Evolutionary conservation across 2,888 invertebrate species (phyloP), one percentile per base, ranked within the genome.

Genomic region (Noctua comes): DNA sequence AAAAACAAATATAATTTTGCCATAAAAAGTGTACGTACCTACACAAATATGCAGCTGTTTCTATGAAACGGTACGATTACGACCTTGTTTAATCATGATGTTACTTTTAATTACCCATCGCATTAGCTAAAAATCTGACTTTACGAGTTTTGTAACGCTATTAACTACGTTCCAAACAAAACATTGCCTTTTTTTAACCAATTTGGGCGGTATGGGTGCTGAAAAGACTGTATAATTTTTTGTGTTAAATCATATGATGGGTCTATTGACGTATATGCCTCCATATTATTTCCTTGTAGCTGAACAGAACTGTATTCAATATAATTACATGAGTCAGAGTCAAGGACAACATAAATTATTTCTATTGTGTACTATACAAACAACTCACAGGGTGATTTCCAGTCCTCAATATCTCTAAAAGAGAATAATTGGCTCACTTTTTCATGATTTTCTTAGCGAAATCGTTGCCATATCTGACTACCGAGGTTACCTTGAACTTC

Each of bases 291-390:
- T 86, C 82, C 84, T 78, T 80, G 31, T 84, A 72, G 70, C 70
- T 73, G 66, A 76, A 75, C 81, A 84, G 62, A 82, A 80, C 70
- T 68, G 64, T 72, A 81, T 70, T 82, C 82, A 69, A 80, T 81
- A 75, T 81, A 83, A 82, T 85, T 80, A 76, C 68, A 76, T 88
- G 88, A 90, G 62, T 88, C 87, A 90, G 46, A 88, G 83, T 89
- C 93, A 93, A 93, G 92, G 92, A 90, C 86, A 72, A 72, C 43
- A 77, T 74, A 72, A 90, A 90, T 90, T 82, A 88, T 91, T 88
- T 83, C 82, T 87, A 85, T 84, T 81, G 73, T 81, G 70, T 86
- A 75, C 73, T 88, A 84, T 89, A 88, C 85, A 86, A 91, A 89
- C 87, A 86, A 82, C 82, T 85, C 70, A 74, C 88, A 86, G 89